Percentiles rank a stretch among this genome's conserved stretches.
Evolutionary conservation across 2,888 invertebrate species (phyloP).

Genomic region (Syrphus vitripennis): DNA sequence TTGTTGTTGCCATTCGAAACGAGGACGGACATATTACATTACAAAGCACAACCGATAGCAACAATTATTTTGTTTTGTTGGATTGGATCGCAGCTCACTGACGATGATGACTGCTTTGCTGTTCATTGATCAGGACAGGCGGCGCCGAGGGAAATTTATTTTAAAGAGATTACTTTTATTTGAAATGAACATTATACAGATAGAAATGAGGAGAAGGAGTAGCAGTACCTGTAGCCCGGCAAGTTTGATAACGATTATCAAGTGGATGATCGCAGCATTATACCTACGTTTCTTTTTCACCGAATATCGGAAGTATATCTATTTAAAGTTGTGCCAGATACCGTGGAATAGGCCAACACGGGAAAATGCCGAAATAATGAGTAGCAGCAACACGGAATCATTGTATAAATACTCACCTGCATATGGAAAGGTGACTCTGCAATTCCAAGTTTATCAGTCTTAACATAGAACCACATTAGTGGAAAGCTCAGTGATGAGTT

Average conservation of each 20-base stretch:
- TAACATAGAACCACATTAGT: too few species aligned
- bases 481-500: too few species aligned
- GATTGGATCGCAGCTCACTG: constrained; percentile 21
- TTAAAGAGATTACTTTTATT: constrained; percentile 23
- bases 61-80: constrained; percentile 50
- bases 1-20: constrained; percentile 60
- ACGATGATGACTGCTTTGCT: not conserved
- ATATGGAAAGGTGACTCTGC: too few species aligned
- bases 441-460: too few species aligned
- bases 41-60: constrained; percentile 47
- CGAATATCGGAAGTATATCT: too few species aligned
- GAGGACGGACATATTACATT: constrained; percentile 65
- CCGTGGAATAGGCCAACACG: too few species aligned
- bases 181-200: not conserved
- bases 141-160: not conserved
- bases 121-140: constrained; percentile 42
- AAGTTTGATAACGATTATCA: constrained; percentile 65
- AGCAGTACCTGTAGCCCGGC: constrained; percentile 46
- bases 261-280: constrained; percentile 54
- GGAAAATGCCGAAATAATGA: too few species aligned
- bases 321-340: too few species aligned
- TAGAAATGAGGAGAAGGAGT: constrained; percentile 9
- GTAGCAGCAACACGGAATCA: too few species aligned
- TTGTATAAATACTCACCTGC: too few species aligned
- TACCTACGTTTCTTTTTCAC: too few species aligned